A percentile compares a stretch with the other conserved stretches of the same genome.
phyloP scores from a whole-genome alignment of 1,140 invertebrate genomes.

The Ceratina japonica region DNA sequence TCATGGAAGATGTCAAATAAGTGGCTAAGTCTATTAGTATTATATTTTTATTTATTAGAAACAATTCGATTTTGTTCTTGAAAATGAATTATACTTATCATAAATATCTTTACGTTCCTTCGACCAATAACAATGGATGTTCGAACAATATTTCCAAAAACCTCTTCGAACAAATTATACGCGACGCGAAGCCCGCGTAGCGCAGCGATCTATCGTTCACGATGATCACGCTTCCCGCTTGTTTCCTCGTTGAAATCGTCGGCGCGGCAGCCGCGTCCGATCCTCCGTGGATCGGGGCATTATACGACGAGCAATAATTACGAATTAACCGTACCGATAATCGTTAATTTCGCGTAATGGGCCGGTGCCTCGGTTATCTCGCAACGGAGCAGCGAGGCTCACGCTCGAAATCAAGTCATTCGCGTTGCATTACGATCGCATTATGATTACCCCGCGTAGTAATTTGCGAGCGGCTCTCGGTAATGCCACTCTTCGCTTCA shows the following conservation, averaged over 20 bases:
- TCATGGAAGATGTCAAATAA: no score
- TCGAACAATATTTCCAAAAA: neutral
- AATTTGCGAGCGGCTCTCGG: conserved; percentile 58
- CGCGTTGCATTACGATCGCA: conserved; percentile 65
- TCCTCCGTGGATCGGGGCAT: neutral
- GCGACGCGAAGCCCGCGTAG: no score
- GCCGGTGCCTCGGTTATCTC: conserved; percentile 40
- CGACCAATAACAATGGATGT: no score
- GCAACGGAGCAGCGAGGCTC: conserved; percentile 44
- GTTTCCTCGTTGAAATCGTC: conserved; percentile 37
- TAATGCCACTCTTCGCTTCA: conserved; percentile 53
- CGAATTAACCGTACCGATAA: conserved; percentile 55
- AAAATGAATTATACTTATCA: no score
- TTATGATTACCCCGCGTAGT: conserved; percentile 61
- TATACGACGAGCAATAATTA: conserved; percentile 57
- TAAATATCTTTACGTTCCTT: no score
- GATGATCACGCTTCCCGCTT: conserved; percentile 7
- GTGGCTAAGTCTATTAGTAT: no score
- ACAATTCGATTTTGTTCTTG: no score
- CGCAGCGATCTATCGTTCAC: conserved; percentile 16
- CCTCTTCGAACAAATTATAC: neutral
- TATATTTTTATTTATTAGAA: no score
- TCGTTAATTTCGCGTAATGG: conserved; percentile 59
- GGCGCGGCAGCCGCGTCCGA: neutral
- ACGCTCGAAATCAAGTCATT: conserved; percentile 62